Conservation (phyloP, 2,797 vertebrate species). For the Pseudomugil gertrudae region DNA sequence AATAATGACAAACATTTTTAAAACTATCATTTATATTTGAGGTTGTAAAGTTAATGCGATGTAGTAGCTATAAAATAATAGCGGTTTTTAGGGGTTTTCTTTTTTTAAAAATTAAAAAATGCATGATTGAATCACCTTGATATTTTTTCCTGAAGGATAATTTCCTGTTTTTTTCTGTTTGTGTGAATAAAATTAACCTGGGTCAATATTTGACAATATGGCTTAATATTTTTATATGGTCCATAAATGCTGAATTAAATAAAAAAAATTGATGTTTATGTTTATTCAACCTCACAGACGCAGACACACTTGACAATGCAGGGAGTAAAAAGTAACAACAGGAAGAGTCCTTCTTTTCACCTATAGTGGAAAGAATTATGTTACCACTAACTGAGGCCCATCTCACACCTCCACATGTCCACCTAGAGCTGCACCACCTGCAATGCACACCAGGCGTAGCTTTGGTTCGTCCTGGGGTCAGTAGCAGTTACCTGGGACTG, state of each 20-base stretch:
- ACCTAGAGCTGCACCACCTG: constrained; percentile 67
- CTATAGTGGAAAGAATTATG: constrained; percentile 55
- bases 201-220: neutral
- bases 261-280: neutral
- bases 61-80: no score
- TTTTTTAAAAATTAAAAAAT: neutral
- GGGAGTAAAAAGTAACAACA: constrained; percentile 11
- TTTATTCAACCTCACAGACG: constrained; percentile 18
- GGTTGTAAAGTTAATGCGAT: no score
- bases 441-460: constrained; percentile 53
- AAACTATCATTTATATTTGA: no score
- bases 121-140: neutral
- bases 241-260: constrained; percentile 1
- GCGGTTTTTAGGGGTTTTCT: no score
- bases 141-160: neutral
- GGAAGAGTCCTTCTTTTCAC: constrained; percentile 44
- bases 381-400: constrained; percentile 41
- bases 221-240: neutral
- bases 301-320: neutral
- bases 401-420: constrained; percentile 46
- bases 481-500: constrained; percentile 65
- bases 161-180: neutral
- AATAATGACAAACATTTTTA: no score
- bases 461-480: constrained; percentile 70
- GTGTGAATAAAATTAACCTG: neutral